Conservation (phyloP, 53 echinoderm and acorn worm genomes). For the Henricia sp. region DNA sequence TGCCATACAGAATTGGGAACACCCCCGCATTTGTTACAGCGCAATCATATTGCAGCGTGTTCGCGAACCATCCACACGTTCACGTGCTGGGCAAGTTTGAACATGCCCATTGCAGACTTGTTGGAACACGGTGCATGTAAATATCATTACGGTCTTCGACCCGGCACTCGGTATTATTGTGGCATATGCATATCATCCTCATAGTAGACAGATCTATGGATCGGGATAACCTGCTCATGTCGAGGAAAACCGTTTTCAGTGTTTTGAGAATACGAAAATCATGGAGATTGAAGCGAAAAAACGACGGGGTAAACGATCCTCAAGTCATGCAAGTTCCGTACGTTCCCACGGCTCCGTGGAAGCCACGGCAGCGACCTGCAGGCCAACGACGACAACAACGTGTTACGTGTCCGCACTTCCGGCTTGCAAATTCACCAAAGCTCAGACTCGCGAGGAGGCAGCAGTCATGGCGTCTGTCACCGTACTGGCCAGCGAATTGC, state of each 20-base stretch:
- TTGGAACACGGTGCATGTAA: conserved; percentile 66
- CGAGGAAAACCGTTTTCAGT: conserved; percentile 19
- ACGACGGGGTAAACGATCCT: conserved; percentile 42
- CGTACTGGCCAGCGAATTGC: conserved; percentile 73
- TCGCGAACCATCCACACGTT: conserved; percentile 27
- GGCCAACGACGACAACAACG: conserved; percentile 32
- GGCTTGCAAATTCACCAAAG: conserved; percentile 36
- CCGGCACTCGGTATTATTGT: conserved; percentile 6
- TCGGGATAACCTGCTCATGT: conserved; percentile 24
- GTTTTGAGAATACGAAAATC: background rate
- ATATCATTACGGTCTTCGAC: conserved; percentile 63
- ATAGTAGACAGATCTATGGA: conserved; percentile 51
- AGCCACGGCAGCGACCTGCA: conserved; percentile 33
- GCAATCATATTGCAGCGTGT: background rate
- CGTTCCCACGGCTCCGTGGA: conserved; percentile 18
- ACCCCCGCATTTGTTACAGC: conserved; percentile 29
- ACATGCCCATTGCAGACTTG: conserved; percentile 62
- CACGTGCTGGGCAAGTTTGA: conserved; percentile 51
- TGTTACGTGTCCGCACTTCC: too few relatives aligned
- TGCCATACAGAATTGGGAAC: conserved; percentile 33
- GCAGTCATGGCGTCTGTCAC: conserved; percentile 80
- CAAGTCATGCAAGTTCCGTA: conserved; percentile 26
- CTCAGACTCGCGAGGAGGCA: conserved; percentile 28
- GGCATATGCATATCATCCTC: conserved; percentile 51
- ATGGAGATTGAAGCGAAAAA: conserved; percentile 43